Conservation (phyloP, 2,888 invertebrate genomes). For the Drosophila demipolita region DNA sequence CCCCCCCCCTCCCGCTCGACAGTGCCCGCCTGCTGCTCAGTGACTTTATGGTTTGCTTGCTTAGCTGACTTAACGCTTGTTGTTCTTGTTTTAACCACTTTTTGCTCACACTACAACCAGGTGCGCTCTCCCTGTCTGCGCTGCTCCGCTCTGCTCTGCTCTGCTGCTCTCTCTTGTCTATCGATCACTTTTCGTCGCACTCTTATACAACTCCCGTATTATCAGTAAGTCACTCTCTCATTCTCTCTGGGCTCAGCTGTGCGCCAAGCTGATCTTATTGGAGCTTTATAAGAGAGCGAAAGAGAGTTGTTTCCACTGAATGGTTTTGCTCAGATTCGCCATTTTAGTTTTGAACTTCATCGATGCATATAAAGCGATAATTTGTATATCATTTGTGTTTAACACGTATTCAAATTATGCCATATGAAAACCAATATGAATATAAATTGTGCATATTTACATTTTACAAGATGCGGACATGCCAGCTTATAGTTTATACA, state of each 20-base stretch:
- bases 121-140: conserved; percentile 44
- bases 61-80: conserved; percentile 54
- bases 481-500: conserved; percentile 12
- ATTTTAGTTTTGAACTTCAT: conserved; percentile 65
- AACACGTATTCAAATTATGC: conserved; percentile 30
- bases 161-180: conserved; percentile 3
- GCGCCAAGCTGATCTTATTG: conserved; percentile 71
- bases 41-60: conserved; percentile 62
- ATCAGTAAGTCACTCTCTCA: conserved; percentile 11
- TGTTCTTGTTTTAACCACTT: conserved; percentile 52
- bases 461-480: conserved; percentile 35
- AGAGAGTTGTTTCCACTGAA: conserved; percentile 9
- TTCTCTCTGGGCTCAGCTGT: conserved; percentile 39
- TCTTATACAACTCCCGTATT: conserved; percentile 43
- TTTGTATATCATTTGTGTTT: conserved; percentile 5
- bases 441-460: conserved; percentile 1
- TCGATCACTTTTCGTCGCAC: conserved; percentile 28
- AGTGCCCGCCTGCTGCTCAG: conserved; percentile 36
- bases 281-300: conserved; percentile 53
- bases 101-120: conserved; percentile 37
- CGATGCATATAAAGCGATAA: conserved; percentile 28
- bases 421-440: conserved; percentile 12
- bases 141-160: neutral
- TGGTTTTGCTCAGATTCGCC: conserved; percentile 67
- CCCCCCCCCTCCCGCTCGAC: neutral